These are phyloP conservation scores for Sebastes steindachneri DNA, from an alignment of 2,797 vertebrate species.

Conservation along the genomic window DNA sequence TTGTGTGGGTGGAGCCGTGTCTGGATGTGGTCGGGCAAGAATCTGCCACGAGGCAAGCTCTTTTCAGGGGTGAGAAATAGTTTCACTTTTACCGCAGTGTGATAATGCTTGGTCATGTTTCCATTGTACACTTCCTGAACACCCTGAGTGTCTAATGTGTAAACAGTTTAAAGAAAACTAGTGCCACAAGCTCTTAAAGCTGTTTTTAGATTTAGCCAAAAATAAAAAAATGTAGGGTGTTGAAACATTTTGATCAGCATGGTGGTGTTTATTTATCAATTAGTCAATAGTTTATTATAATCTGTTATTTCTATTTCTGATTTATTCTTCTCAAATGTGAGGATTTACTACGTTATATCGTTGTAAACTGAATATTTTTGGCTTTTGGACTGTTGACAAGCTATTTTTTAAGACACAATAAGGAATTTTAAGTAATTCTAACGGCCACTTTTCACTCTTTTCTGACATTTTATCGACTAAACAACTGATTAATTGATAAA, in stretches of 20 bases:
- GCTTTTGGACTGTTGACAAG: background rate
- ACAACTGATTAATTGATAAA: too few relatives aligned
- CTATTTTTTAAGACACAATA: background rate
- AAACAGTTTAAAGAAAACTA: slow-evolving; percentile 5
- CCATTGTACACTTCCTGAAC: background rate
- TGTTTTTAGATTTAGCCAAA: background rate
- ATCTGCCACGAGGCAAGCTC: slow-evolving; percentile 69
- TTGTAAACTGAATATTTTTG: background rate
- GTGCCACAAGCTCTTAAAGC: background rate
- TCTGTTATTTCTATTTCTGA: background rate
- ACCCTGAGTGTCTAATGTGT: background rate
- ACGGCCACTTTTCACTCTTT: background rate
- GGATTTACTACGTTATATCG: background rate
- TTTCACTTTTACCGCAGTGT: background rate
- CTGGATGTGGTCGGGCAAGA: slow-evolving; percentile 14
- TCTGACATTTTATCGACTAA: background rate
- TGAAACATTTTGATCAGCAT: background rate
- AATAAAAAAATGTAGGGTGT: too few relatives aligned
- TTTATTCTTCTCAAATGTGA: background rate
- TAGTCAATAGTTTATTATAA: background rate
- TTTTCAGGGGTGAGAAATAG: slow-evolving; percentile 86
- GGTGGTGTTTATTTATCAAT: background rate
- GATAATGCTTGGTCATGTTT: slow-evolving; percentile 20
- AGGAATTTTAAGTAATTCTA: background rate
- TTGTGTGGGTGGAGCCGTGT: slow-evolving; percentile 86